A percentile compares a stretch with the other conserved stretches of the same genome.
Evolutionary conservation across 23 tunicate genomes (phyloP).

Genomic region (Ascidia mentula): DNA sequence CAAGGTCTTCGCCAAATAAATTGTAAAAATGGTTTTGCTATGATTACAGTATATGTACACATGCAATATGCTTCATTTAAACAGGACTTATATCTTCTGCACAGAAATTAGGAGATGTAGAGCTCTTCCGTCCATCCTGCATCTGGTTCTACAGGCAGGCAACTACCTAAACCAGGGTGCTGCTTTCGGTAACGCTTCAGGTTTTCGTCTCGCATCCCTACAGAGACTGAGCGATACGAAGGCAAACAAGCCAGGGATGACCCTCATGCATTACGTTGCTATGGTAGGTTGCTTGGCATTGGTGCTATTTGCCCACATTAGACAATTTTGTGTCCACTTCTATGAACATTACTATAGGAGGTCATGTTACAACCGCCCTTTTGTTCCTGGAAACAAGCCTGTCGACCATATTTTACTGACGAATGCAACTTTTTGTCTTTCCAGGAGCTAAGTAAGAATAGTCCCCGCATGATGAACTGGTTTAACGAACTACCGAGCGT

Average conservation of each 20-base stretch:
- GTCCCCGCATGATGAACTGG: conserved; percentile 69
- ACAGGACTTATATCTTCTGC: conserved; percentile 4
- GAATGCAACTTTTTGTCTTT: too few relatives aligned
- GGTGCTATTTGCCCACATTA: background rate
- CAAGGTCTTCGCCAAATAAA: too few relatives aligned
- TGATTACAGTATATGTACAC: too few relatives aligned
- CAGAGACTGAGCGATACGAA: conserved; percentile 74
- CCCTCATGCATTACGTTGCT: conserved; percentile 93
- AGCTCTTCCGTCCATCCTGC: conserved; percentile 75
- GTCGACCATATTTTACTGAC: background rate
- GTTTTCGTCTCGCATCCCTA: conserved; percentile 70
- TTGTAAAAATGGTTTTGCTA: too few relatives aligned
- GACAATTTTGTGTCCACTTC: background rate
- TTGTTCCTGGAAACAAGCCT: background rate
- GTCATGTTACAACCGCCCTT: background rate
- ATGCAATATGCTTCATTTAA: too few relatives aligned
- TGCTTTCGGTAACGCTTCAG: conserved; percentile 83
- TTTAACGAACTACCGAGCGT: conserved; percentile 55
- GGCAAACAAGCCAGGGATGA: conserved; percentile 89
- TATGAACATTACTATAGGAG: background rate
- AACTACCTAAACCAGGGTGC: conserved; percentile 86
- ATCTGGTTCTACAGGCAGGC: conserved; percentile 85
- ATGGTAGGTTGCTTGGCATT: conserved; percentile 42
- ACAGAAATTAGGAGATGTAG: conserved; percentile 79
- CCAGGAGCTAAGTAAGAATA: conserved; percentile 74